Evolutionary conservation across 2,113 vertebrate genomes (phyloP).

Genomic region (Passer domesticus): DNA sequence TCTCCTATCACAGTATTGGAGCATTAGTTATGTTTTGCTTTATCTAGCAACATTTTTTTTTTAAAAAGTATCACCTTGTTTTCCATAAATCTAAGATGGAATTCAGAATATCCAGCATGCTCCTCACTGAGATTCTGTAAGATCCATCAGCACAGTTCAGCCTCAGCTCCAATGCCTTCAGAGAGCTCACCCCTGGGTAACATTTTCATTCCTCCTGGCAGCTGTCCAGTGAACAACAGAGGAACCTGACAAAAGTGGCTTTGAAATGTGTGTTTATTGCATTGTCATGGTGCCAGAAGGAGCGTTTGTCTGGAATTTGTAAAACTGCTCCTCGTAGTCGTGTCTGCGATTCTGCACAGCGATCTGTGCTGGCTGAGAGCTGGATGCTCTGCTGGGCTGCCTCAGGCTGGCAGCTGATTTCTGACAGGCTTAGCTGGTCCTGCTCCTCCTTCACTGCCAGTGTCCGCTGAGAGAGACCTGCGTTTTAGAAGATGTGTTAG

Average conservation of each 20-base stretch:
- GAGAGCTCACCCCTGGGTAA: slow-evolving; percentile 44
- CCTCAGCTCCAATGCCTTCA: background rate
- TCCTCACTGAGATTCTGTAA: background rate
- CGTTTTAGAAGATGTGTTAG: background rate
- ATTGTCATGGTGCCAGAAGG: slow-evolving; percentile 32
- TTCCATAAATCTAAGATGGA: background rate
- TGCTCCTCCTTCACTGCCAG: background rate
- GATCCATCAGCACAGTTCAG: background rate
- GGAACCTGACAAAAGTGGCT: slow-evolving; percentile 27
- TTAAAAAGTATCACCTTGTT: background rate
- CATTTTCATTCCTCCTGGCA: slow-evolving; percentile 44
- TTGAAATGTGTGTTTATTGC: slow-evolving; percentile 63
- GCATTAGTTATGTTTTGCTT: background rate
- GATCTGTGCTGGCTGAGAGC: background rate
- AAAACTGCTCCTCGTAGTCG: background rate
- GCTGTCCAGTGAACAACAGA: background rate
- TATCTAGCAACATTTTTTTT: background rate
- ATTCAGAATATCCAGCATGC: background rate
- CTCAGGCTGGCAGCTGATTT: background rate
- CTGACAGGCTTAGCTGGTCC: background rate
- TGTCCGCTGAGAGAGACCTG: background rate
- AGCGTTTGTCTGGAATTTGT: background rate
- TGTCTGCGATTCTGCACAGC: background rate
- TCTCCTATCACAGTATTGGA: background rate
- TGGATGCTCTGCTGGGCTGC: background rate